These are phyloP conservation scores for Ditylenchus dipsaci DNA, from an alignment of 1,140 invertebrate genomes.

Conservation along the genomic window DNA sequence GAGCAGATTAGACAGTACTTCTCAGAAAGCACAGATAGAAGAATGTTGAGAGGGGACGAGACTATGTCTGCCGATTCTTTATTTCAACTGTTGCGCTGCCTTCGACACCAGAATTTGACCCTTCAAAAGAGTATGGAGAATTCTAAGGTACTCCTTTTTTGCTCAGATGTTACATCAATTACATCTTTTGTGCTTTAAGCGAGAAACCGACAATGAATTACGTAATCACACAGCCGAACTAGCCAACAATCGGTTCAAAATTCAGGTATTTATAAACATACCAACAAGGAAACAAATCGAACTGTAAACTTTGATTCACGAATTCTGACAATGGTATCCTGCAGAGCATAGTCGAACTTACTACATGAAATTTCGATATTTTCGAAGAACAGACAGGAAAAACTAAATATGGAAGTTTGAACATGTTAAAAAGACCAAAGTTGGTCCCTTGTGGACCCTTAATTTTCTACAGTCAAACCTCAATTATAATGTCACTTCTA, in stretches of 20 bases:
- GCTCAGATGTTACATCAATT: slow-evolving; percentile 6
- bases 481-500: no score
- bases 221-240: slow-evolving; percentile 33
- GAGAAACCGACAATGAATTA: slow-evolving; percentile 37
- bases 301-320: no score
- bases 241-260: slow-evolving; percentile 36
- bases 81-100: neutral
- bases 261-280: slow-evolving; percentile 43
- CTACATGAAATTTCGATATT: no score
- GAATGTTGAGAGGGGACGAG: slow-evolving; percentile 6
- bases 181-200: slow-evolving; percentile 16
- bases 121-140: slow-evolving; percentile 28
- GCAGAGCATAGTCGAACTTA: no score
- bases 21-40: neutral
- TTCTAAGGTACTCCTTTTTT: slow-evolving; percentile 28
- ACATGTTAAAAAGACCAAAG: no score
- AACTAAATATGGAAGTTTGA: no score
- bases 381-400: no score
- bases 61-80: slow-evolving; percentile 6
- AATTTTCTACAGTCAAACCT: no score
- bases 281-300: no score
- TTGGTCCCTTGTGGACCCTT: no score
- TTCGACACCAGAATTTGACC: slow-evolving; percentile 16
- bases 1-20: slow-evolving; percentile 4
- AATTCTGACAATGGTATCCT: no score